phyloP scores from a whole-genome alignment of 2,888 invertebrate genomes.

The Agonopterix arenella region DNA sequence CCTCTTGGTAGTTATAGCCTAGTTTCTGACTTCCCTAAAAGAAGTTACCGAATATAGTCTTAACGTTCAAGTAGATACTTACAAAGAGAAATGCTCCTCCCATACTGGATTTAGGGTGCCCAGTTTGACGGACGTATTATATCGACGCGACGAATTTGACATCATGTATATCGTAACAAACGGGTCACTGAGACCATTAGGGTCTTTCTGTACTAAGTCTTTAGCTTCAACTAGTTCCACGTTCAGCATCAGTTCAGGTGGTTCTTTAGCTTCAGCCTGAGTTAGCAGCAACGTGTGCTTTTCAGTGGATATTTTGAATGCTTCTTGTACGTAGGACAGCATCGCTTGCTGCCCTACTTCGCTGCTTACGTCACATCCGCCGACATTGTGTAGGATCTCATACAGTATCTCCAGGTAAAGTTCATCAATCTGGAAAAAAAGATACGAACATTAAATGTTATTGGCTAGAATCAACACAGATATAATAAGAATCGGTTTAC shows the following conservation, averaged over 20 bases:
- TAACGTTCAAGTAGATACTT: slow-evolving; percentile 52
- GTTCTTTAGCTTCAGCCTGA: slow-evolving; percentile 85
- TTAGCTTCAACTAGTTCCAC: slow-evolving; percentile 92
- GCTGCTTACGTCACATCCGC: slow-evolving; percentile 85
- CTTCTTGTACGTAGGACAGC: slow-evolving; percentile 87
- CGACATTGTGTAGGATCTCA: slow-evolving; percentile 90
- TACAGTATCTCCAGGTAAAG: slow-evolving; percentile 89
- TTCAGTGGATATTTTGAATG: slow-evolving; percentile 84
- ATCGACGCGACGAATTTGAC: slow-evolving; percentile 85
- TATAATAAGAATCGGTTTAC: too few relatives aligned
- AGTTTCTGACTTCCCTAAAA: too few relatives aligned
- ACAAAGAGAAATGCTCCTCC: slow-evolving; percentile 99
- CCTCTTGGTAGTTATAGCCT: too few relatives aligned
- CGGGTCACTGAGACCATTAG: slow-evolving; percentile 97
- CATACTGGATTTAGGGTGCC: slow-evolving; percentile 93
- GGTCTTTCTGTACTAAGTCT: slow-evolving; percentile 89
- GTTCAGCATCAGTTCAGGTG: slow-evolving; percentile 89
- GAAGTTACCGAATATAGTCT: too few relatives aligned
- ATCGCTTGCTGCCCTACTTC: slow-evolving; percentile 83
- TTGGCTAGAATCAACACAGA: too few relatives aligned
- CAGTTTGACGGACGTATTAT: slow-evolving; percentile 94
- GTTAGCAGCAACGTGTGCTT: slow-evolving; percentile 84
- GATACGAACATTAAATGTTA: too few relatives aligned
- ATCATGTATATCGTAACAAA: slow-evolving; percentile 95
- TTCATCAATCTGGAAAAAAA: slow-evolving; percentile 85